These are phyloP conservation scores for Hyphantria cunea DNA, from an alignment of 1,140 invertebrate genomes.

Conservation along the genomic window DNA sequence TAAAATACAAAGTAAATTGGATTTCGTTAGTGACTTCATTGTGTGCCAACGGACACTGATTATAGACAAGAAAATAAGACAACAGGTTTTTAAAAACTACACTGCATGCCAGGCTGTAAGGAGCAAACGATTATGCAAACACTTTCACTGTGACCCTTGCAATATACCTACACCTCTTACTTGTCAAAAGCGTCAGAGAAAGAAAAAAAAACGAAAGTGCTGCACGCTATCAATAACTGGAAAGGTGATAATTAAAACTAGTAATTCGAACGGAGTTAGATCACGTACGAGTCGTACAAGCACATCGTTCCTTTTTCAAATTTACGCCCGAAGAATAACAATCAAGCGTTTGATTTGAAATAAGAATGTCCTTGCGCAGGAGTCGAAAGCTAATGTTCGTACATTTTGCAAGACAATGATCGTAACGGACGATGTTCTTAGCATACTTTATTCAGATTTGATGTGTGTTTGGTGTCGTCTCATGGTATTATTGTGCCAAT, in stretches of 20 bases:
- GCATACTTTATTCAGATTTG: conserved; percentile 44
- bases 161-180: conserved; percentile 36
- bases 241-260: conserved; percentile 48
- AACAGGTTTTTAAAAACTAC: conserved; percentile 16
- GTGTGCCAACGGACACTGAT: conserved; percentile 43
- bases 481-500: conserved; percentile 27
- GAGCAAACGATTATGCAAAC: conserved; percentile 41
- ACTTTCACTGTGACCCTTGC: conserved; percentile 44
- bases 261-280: conserved; percentile 30
- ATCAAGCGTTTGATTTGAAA: conserved; percentile 36
- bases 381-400: conserved; percentile 63
- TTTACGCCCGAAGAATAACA: conserved; percentile 38
- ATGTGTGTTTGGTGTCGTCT: conserved; percentile 34
- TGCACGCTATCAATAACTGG: conserved; percentile 30
- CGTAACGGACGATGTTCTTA: conserved; percentile 49
- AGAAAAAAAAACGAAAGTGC: conserved; percentile 13
- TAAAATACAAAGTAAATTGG: conserved; percentile 33
- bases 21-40: conserved; percentile 50
- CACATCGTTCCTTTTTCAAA: conserved; percentile 11
- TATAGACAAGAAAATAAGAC: conserved; percentile 40
- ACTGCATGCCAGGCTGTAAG: conserved; percentile 26
- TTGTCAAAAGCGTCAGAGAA: conserved; percentile 27
- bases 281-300: conserved; percentile 31
- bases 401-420: conserved; percentile 57
- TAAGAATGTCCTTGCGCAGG: conserved; percentile 60